Conservation (phyloP, 2,113 vertebrate genomes). For the Euleptes europaea region DNA sequence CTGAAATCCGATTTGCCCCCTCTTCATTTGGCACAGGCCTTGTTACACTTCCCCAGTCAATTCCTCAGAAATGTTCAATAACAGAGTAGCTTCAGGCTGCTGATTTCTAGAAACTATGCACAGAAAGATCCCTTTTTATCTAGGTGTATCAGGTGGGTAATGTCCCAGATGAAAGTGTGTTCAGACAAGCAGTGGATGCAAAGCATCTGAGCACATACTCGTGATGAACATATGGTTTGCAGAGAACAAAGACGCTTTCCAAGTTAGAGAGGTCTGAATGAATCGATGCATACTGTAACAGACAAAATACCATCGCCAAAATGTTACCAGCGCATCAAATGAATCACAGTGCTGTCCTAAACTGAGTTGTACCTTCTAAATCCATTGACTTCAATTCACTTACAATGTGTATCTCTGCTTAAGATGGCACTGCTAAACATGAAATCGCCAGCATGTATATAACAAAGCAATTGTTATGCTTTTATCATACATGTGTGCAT, state of each 20-base stretch:
- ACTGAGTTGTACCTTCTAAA: too few relatives aligned
- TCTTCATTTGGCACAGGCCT: conserved; percentile 1
- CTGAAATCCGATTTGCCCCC: conserved; percentile 11
- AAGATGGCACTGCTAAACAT: too few relatives aligned
- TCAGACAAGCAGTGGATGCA: background rate
- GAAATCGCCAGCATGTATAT: background rate
- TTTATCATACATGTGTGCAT: background rate
- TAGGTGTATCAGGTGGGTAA: background rate
- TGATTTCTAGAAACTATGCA: background rate
- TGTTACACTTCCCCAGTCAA: background rate
- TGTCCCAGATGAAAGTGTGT: background rate
- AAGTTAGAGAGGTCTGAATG: background rate
- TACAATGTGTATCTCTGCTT: too few relatives aligned
- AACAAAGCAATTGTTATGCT: background rate
- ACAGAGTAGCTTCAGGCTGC: background rate
- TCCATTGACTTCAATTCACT: too few relatives aligned
- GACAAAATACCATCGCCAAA: background rate
- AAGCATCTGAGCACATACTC: background rate
- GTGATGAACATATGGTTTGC: background rate
- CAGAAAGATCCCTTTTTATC: background rate
- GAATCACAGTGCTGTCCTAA: background rate
- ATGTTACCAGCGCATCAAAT: conserved; percentile 4
- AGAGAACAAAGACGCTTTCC: conserved; percentile 10
- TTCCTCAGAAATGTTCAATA: background rate
- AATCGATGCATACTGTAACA: conserved; percentile 6